Conservation (phyloP, 2,888 invertebrate species). For the Hydrotaea cyrtoneurina region DNA sequence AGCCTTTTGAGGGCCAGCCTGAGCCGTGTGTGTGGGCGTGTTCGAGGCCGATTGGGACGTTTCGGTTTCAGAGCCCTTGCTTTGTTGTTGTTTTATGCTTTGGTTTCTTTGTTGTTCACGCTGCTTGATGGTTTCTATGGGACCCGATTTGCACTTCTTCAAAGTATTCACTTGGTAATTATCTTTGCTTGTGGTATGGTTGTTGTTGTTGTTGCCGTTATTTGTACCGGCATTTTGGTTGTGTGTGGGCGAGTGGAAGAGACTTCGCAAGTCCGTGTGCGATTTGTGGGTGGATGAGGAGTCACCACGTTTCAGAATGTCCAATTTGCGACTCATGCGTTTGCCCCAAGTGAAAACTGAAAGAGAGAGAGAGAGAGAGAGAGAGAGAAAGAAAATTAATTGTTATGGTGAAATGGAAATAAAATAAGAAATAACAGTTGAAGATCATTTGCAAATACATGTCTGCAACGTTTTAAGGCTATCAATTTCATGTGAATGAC, state of each 20-base stretch:
- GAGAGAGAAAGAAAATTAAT: neutral
- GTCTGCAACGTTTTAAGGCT: too few species aligned
- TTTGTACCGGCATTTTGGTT: constrained; percentile 68
- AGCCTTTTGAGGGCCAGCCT: constrained; percentile 82
- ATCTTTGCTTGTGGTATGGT: constrained; percentile 61
- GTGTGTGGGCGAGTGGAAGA: constrained; percentile 78
- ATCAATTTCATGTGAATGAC: too few species aligned
- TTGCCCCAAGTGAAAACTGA: constrained; percentile 89
- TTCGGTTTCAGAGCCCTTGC: constrained; percentile 23
- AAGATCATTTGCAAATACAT: neutral
- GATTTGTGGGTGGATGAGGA: constrained; percentile 81
- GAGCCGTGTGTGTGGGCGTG: constrained; percentile 66
- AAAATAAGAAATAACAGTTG: constrained; percentile 11
- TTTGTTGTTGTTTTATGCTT: constrained; percentile 62
- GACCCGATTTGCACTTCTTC: constrained; percentile 83
- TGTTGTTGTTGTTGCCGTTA: constrained; percentile 70
- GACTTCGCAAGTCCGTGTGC: constrained; percentile 80
- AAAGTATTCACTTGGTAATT: constrained; percentile 76
- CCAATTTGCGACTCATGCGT: constrained; percentile 89
- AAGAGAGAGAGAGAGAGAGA: constrained; percentile 66
- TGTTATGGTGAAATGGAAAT: neutral
- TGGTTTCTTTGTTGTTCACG: constrained; percentile 74
- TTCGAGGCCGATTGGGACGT: constrained; percentile 39
- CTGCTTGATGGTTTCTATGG: constrained; percentile 82
- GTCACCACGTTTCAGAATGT: constrained; percentile 86